Conservation (phyloP, 1,140 invertebrate genomes). For the Pseudoatta argentina region DNA sequence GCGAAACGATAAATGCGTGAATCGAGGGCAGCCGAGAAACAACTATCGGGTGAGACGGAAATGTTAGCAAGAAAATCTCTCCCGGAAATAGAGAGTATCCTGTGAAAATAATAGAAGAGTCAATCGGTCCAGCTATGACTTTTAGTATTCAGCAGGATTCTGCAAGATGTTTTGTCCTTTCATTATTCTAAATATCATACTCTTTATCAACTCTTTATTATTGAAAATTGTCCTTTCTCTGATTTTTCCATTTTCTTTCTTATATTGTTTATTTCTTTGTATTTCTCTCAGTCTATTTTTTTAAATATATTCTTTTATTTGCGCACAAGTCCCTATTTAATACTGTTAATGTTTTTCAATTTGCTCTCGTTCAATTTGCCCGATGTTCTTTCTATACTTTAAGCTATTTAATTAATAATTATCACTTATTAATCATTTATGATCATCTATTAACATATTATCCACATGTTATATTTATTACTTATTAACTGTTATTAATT, state of each 20-base stretch:
- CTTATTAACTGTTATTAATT: neutral
- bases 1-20: conserved; percentile 37
- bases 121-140: neutral
- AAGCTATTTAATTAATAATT: conserved; percentile 5
- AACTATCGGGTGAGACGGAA: conserved; percentile 18
- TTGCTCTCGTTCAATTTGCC: no score
- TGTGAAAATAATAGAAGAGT: neutral
- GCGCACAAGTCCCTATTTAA: neutral
- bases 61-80: conserved; percentile 8
- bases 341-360: neutral
- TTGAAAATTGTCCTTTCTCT: neutral
- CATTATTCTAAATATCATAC: neutral
- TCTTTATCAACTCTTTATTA: neutral
- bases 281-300: conserved; percentile 2
- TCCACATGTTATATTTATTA: neutral
- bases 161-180: neutral
- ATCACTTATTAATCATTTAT: neutral
- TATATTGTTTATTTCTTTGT: neutral
- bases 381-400: neutral
- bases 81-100: neutral
- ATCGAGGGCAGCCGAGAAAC: conserved; percentile 10
- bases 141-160: neutral
- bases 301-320: neutral
- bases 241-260: neutral
- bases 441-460: neutral